These are phyloP conservation scores for Gasterosteus aculeatus DNA, from an alignment of 2,113 vertebrate species.

Conservation along the genomic window DNA sequence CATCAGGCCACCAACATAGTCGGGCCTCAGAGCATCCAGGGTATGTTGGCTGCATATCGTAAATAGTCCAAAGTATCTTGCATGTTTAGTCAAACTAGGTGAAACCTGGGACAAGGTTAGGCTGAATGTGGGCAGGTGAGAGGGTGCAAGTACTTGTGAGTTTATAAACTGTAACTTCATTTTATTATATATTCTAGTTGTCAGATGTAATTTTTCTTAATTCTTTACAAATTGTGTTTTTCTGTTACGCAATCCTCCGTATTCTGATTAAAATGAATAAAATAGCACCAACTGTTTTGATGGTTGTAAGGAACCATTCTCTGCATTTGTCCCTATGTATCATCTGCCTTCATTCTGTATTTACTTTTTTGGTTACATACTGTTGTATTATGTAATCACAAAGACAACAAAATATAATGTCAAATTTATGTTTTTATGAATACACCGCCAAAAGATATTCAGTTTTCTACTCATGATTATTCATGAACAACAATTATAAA, in stretches of 20 bases:
- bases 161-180: not conserved
- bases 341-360: not conserved
- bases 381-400: not conserved
- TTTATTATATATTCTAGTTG: not conserved
- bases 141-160: not conserved
- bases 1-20: constrained; percentile 96
- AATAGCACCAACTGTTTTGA: not conserved
- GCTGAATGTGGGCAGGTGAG: not conserved
- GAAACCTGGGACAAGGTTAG: not conserved
- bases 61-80: not conserved
- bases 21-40: constrained; percentile 97
- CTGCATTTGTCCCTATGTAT: not conserved
- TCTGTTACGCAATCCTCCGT: not conserved
- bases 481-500: not conserved
- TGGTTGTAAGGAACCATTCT: not conserved
- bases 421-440: not conserved
- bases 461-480: not conserved
- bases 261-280: not conserved
- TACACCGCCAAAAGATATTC: not conserved
- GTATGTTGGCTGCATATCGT: constrained; percentile 64
- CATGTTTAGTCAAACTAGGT: not conserved
- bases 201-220: not conserved
- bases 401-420: too few relatives aligned
- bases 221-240: not conserved
- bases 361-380: not conserved